phyloP scores from a whole-genome alignment of 2,888 invertebrate species.

The Pseudoips prasinana region DNA sequence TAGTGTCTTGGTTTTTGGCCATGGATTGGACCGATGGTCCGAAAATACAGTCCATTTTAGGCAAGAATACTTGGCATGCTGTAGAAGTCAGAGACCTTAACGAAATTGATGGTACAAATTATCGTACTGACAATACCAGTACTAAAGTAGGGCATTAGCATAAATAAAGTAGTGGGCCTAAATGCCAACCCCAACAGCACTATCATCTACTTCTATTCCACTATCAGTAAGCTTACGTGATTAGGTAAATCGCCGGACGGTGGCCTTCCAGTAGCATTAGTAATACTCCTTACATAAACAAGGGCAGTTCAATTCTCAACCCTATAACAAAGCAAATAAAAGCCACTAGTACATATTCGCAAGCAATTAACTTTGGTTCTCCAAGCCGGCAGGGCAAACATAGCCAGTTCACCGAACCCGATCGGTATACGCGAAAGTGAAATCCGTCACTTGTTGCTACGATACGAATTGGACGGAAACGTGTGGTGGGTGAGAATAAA shows the following conservation, averaged over 20 bases:
- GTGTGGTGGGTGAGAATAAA: slow-evolving; percentile 45
- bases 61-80: too few species aligned
- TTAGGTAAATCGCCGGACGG: slow-evolving; percentile 37
- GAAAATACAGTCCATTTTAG: too few species aligned
- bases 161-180: slow-evolving; percentile 6
- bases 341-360: slow-evolving; percentile 26
- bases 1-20: too few species aligned
- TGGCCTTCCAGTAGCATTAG: slow-evolving; percentile 15
- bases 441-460: slow-evolving; percentile 68
- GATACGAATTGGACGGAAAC: slow-evolving; percentile 48
- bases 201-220: slow-evolving; percentile 28
- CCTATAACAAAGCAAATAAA: slow-evolving; percentile 22
- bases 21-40: too few species aligned
- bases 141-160: neutral
- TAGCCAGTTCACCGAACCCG: slow-evolving; percentile 48
- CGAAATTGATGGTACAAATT: too few species aligned
- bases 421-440: slow-evolving; percentile 62
- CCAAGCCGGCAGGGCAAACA: slow-evolving; percentile 43
- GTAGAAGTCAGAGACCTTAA: too few species aligned
- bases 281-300: slow-evolving; percentile 11
- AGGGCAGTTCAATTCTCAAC: slow-evolving; percentile 14
- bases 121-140: too few species aligned
- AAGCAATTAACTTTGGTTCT: slow-evolving; percentile 36
- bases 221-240: slow-evolving; percentile 40
- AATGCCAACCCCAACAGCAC: slow-evolving; percentile 19